phyloP scores from a whole-genome alignment of 1,140 invertebrate species.

The Sycophila sp. region DNA sequence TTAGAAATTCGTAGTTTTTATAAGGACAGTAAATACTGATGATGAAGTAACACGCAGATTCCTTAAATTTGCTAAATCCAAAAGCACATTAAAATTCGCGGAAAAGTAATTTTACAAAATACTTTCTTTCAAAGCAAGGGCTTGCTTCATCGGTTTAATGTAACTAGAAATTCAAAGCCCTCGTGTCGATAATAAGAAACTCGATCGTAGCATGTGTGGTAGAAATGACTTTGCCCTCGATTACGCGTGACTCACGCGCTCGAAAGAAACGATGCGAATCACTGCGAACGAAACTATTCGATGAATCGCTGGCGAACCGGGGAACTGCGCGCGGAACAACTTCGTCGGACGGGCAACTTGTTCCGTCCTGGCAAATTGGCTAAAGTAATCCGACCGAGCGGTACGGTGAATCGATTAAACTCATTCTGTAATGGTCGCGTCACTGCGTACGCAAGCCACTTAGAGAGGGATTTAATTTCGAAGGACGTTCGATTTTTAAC shows the following conservation, averaged over 20 bases:
- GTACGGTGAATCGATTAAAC: slow-evolving; percentile 3
- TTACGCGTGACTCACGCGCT: neutral
- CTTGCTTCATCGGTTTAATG: too few species aligned
- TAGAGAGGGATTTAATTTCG: neutral
- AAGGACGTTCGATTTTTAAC: too few species aligned
- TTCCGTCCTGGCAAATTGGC: neutral
- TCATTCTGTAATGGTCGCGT: neutral
- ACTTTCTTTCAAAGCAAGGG: neutral
- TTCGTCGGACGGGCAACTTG: slow-evolving; percentile 5
- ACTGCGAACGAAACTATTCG: neutral
- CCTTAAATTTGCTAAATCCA: too few species aligned
- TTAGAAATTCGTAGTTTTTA: too few species aligned
- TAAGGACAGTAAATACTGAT: too few species aligned
- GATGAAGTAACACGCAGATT: too few species aligned
- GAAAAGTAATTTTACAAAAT: neutral
- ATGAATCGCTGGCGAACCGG: too few species aligned
- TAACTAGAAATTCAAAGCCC: too few species aligned
- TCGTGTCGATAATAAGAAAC: too few species aligned
- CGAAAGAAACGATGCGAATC: neutral
- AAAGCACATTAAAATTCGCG: neutral
- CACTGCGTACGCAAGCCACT: too few species aligned
- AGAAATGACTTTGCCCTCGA: too few species aligned
- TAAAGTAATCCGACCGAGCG: slow-evolving; percentile 2
- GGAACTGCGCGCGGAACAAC: neutral
- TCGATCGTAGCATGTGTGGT: too few species aligned